phyloP scores from a whole-genome alignment of 2,797 vertebrate genomes.

The Pangasius krempfi region DNA sequence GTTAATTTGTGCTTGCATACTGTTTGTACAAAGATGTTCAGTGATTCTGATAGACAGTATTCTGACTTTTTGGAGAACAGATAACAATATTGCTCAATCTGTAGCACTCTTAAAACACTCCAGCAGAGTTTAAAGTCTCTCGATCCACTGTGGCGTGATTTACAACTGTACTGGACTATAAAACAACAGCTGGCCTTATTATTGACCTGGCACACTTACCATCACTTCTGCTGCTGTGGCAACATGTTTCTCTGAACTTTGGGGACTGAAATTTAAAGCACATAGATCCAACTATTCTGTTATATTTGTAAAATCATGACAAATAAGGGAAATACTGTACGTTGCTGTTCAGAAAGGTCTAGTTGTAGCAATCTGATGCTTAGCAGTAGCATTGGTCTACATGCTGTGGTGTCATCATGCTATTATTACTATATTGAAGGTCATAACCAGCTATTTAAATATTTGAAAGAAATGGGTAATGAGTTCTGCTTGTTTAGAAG shows the following conservation, averaged over 20 bases:
- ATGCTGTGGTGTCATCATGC: neutral
- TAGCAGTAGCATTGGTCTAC: neutral
- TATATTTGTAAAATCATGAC: neutral
- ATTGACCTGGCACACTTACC: conserved; percentile 34
- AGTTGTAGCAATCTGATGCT: neutral
- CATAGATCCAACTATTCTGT: conserved; percentile 16
- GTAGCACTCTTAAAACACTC: conserved; percentile 53
- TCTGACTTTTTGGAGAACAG: conserved; percentile 26
- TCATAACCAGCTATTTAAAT: neutral
- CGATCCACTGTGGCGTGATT: conserved; percentile 49
- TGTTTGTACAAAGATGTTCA: conserved; percentile 9
- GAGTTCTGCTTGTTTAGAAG: neutral
- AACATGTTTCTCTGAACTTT: conserved; percentile 42
- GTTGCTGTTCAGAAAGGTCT: neutral
- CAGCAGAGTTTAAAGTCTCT: conserved; percentile 50
- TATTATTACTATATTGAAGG: neutral
- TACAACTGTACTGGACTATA: conserved; percentile 44
- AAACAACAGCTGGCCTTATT: conserved; percentile 58
- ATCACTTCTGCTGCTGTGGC: conserved; percentile 32
- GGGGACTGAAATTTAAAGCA: conserved; percentile 38
- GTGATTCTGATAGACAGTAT: conserved; percentile 40
- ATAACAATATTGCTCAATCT: conserved; percentile 52
- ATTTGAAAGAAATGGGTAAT: neutral
- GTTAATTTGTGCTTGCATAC: neutral
- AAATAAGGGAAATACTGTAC: neutral